Conservation (phyloP, 2,888 invertebrate species). For the Deilephila elpenor region DNA sequence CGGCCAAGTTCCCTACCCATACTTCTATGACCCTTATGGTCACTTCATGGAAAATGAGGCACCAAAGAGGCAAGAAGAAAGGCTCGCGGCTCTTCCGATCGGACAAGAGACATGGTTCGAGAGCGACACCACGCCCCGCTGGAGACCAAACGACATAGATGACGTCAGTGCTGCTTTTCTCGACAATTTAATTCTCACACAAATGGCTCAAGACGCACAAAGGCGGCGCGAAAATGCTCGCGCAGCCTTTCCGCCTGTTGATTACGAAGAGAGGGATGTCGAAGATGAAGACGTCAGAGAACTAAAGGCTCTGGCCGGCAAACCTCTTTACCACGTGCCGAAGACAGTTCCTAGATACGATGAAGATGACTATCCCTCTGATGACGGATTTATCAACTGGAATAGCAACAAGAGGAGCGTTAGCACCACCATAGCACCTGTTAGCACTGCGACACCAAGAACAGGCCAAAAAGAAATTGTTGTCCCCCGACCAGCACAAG, state of each 20-base stretch:
- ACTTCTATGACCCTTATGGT: conserved; percentile 78
- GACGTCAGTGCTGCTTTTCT: conserved; percentile 87
- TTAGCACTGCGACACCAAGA: conserved; percentile 53
- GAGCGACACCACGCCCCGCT: conserved; percentile 76
- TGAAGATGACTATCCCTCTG: conserved; percentile 77
- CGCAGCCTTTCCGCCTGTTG: conserved; percentile 72
- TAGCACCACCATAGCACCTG: conserved; percentile 65
- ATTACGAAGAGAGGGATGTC: conserved; percentile 71
- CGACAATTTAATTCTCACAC: conserved; percentile 87
- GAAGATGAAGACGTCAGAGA: conserved; percentile 88
- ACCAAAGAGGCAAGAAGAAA: conserved; percentile 85
- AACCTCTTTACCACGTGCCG: conserved; percentile 79
- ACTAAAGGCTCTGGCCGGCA: conserved; percentile 85
- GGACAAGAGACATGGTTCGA: conserved; percentile 89
- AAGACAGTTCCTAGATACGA: conserved; percentile 74
- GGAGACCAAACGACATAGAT: conserved; percentile 75
- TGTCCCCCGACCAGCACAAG: conserved; percentile 85
- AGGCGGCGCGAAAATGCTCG: conserved; percentile 78
- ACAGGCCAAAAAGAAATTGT: conserved; percentile 87
- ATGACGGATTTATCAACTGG: conserved; percentile 82
- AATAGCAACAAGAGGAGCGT: conserved; percentile 79
- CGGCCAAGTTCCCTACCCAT: conserved; percentile 73
- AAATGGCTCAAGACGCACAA: conserved; percentile 86
- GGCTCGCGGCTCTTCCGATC: conserved; percentile 85
- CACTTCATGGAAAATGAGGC: conserved; percentile 84